Evolutionary conservation across 2,113 vertebrate species (phyloP), one percentile per base, ranked within the genome.

Genomic region (Cichladusa arquata): DNA sequence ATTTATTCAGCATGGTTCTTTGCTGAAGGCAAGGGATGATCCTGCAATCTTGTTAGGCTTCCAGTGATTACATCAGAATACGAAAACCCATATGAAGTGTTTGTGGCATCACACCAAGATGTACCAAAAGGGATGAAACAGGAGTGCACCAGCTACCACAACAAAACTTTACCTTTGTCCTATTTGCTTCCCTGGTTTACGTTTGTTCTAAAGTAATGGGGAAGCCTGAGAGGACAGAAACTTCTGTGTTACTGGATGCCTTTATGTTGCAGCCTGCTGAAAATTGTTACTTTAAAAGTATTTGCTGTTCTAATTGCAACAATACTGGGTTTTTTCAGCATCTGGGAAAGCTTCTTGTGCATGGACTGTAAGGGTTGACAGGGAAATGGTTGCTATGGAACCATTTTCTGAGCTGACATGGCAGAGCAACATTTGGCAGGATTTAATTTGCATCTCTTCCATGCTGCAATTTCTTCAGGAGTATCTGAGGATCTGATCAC

Each of bases 351-450:
- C 76, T 86, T 70, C 33, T 86, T 93, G 57, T 69, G 56, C 40
- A 15, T 31, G 48, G 44, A 61, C 78, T 86, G 24, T 58, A 65
- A 62, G 64, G 45, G 42, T 82, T 96, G 94, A 83, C 60, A 70
- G 88, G 65, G 65, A 91, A 85, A 53, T 95, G 61, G 89, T 95
- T 97, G 93, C 94, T 91, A 94, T 96, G 93, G 84, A 95, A 91
- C 62, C 72, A 42, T 91, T 90, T 95, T 76, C 45, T 95, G 65
- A 79, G 70, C 44, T 81, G 50, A 60, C 15, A 36, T 38, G 54
- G 57, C 50, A 95, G 19, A 74, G 50, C 65, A 95, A 79, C 45
- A 25, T 91, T 91, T 89, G 85, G 53, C 40, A 82, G 33, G 78
- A 72, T 91, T 79, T 96, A 72, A 94, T 95, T 82, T 94, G n/a